Evolutionary conservation across 2,113 vertebrate species (phyloP), one percentile per base, ranked within the genome.

Genomic region (Anseranas semipalmata): DNA sequence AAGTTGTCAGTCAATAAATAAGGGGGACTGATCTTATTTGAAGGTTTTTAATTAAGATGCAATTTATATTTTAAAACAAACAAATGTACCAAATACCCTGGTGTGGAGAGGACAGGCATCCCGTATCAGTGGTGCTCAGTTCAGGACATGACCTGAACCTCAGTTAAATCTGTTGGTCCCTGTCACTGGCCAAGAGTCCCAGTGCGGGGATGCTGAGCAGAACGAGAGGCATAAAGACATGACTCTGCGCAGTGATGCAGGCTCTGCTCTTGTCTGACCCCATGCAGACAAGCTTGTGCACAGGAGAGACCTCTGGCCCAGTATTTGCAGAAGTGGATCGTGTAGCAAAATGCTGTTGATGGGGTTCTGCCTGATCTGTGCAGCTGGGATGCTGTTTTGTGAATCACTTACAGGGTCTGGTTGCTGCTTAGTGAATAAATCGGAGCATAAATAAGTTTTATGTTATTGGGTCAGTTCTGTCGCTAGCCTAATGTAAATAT

Each of bases 111-210:
- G 18, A 11, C 21, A 43, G 53, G 66, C 39, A 71, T 68, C 50
- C 12, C 2, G 0, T 14, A 43, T 4, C 60, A 22, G 19, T 2
- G 14, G 4, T 81, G 85, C 24, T 65, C 24, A 4, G 0, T 19
- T 43, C 6, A 15, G 92, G 65, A 3, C 37, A 46, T 12, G 11
- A 39, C 22, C 30, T 20, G 55, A 55, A 9, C 27, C 32, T 4
- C 32, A 45, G 30, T 19, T 43, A 60, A 53, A 45, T 25, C 60
- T 20, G 1, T 12, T 1, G 0, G 13, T 15, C 70, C 62, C 37
- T 78, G 72, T 30, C 63, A 9, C 20, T 6, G 15, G 35, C 32
- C 73, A 41, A 20, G 37, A 3, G 28, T 59, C 48, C 22, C 11
- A 2, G 17, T 78, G 19, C 5, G 27, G 52, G 41, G 35, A 28